Base-by-base conservation (phyloP, 1,140 invertebrate genomes). In the Drosophila teissieri region DNA sequence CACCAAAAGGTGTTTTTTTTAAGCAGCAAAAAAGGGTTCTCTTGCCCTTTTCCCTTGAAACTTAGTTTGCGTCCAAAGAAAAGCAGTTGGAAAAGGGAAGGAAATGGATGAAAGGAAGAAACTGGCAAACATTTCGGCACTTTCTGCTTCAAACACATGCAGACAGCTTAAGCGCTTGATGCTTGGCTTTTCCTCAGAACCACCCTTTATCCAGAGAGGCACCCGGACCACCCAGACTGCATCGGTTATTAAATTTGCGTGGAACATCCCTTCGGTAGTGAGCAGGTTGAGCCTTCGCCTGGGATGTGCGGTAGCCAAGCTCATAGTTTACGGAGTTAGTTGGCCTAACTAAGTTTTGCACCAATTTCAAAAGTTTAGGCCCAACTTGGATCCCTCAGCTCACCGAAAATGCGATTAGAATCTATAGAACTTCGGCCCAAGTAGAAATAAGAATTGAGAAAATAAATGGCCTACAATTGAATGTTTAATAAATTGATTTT, bases 121-220 rank as follows among this genome's bases (percentile, higher is more conserved):
- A 44, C 49, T 27, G 39, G 51, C 62, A 53, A 86, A 69, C 76
- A 80, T 81, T 84, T 84, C 45, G 64, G 55, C 46, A 56, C 48
- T 67, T 62, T 67, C 76, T 81, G 78, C 82, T 74, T 53, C 78
- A 86, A 78, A 74, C 81, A 78, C 60, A 82, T 85, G 82, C 74
- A 74, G 74, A 65, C 52, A 62, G 64, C 53, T 69, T 81, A 64
- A 82, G 74, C 81, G 51, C 40, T 44, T 65, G 73, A 77, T 78
- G 67, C 54, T 60, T 46, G 48, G 58, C 51, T 49, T 51, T 67
- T 64, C 36, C 63, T 17, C 24, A 1, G 14, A 17, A 15, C n/a
- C 11, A 19, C 31, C 65, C 14, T 3, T 17, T 15, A 46, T 22
- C 55, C 40, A n/a, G 39, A 14, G 39, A 8, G 8, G 15, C 24